Percentiles rank a stretch among this genome's conserved stretches.
Evolutionary conservation across 2,797 vertebrate genomes (phyloP).

Genomic region (Thalassophryne amazonica): DNA sequence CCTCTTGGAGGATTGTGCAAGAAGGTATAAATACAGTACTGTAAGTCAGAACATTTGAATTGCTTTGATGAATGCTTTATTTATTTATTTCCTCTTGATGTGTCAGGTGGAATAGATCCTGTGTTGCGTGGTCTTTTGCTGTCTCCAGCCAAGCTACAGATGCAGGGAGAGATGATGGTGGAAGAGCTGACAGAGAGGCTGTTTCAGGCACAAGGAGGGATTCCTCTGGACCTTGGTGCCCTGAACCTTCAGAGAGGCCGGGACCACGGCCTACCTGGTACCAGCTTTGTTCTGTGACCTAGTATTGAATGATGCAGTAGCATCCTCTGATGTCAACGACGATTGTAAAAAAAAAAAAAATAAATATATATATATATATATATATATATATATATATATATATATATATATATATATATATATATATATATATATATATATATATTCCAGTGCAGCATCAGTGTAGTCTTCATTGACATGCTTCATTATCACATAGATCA

Average conservation of each 20-base stretch:
- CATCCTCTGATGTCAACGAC: background rate
- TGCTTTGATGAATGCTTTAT: background rate
- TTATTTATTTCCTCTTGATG: background rate
- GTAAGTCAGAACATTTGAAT: background rate
- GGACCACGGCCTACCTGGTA: constrained; percentile 82
- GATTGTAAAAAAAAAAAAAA: background rate
- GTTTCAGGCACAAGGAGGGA: constrained; percentile 81
- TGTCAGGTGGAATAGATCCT: constrained; percentile 80
- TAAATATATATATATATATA: no score
- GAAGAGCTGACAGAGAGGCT: constrained; percentile 82
- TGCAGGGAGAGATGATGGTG: constrained; percentile 84
- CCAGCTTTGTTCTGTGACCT: background rate
- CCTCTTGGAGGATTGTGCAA: constrained; percentile 79
- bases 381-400: no score
- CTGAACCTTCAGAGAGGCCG: constrained; percentile 82
- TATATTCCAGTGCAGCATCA: no score
- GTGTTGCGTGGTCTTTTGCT: constrained; percentile 78
- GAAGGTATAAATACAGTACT: constrained; percentile 65
- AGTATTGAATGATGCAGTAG: background rate
- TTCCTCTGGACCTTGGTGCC: constrained; percentile 80
- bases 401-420: no score
- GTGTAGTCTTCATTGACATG: no score
- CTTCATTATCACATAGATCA: no score
- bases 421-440: no score
- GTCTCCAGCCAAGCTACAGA: constrained; percentile 81